These are phyloP conservation scores for Xanthia icteritia DNA, from an alignment of 2,888 invertebrate genomes.

Conservation along the genomic window DNA sequence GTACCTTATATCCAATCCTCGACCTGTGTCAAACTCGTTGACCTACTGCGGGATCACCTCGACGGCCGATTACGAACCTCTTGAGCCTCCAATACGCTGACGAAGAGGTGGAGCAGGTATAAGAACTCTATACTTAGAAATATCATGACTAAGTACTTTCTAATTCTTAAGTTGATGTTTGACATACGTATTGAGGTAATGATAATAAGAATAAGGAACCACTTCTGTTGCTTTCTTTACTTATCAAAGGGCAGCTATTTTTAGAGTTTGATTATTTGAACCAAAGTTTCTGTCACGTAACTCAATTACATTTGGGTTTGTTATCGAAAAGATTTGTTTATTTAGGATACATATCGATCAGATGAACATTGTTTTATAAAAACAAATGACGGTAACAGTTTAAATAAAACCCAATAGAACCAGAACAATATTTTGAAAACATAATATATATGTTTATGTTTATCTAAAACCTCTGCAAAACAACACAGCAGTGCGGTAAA, in stretches of 20 bases:
- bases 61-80: conserved; percentile 73
- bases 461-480: conserved; percentile 12
- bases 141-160: conserved; percentile 62
- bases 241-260: conserved; percentile 26
- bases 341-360: conserved; percentile 12
- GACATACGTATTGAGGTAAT: conserved; percentile 28
- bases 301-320: conserved; percentile 38
- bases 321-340: conserved; percentile 31
- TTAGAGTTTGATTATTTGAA: conserved; percentile 28
- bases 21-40: conserved; percentile 81
- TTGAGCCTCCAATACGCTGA: conserved; percentile 74
- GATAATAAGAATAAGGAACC: conserved; percentile 28
- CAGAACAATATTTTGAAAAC: conserved; percentile 9
- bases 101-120: conserved; percentile 65
- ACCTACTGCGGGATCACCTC: conserved; percentile 80
- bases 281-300: conserved; percentile 41
- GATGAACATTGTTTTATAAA: background rate
- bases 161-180: conserved; percentile 46
- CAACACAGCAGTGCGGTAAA: background rate
- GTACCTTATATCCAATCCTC: conserved; percentile 71
- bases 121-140: conserved; percentile 53
- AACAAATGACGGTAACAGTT: background rate
- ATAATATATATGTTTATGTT: conserved; percentile 3
- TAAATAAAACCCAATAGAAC: background rate
- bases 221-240: conserved; percentile 39